Evolutionary conservation across 1,140 invertebrate genomes (phyloP), one percentile per base, ranked within the genome.

Genomic region (Elysia chlorotica): DNA sequence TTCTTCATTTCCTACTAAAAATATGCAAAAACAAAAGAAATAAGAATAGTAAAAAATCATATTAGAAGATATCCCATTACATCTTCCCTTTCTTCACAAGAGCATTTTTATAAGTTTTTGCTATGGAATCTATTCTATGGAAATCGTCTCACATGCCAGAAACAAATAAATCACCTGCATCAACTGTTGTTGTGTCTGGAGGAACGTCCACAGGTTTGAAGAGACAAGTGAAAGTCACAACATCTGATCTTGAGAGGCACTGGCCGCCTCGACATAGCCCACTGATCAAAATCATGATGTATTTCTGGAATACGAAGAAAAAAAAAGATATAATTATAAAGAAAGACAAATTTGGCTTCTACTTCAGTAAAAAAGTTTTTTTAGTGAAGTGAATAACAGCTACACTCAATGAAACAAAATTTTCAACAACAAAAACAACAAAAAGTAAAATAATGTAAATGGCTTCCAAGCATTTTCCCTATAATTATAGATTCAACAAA

Each of bases 151-250:
- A n/a, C n/a, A n/a, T n/a, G n/a, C n/a, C n/a, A n/a, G n/a, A n/a
- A n/a, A n/a, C n/a, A n/a, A n/a, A n/a, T n/a, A n/a, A n/a, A n/a
- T n/a, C n/a, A n/a, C n/a, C n/a, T n/a, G n/a, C n/a, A n/a, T n/a
- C n/a, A n/a, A n/a, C n/a, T n/a, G n/a, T n/a, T n/a, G n/a, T n/a
- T n/a, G n/a, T n/a, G n/a, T n/a, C 0, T 25, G 66, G 4, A 30
- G 73, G 65, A 1, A 65, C 6, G 33, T 74, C 73, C 62, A 28
- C 53, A 77, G 91, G 91, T 80, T 92, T 92, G 89, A 93, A 90
- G 23, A 90, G 89, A 59, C 91, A 89, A 21, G 90, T 90, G 21
- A 93, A 88, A 31, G 90, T 89, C 28, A 90, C 86, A 71, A 93
- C 90, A 82, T 88, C 87, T 36, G 81, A 78, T 69, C 87, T 83